A percentile compares a stretch with the other conserved stretches of the same genome.
Evolutionary conservation across 2,888 invertebrate species (phyloP).

Genomic region (Teleogryllus oceanicus): DNA sequence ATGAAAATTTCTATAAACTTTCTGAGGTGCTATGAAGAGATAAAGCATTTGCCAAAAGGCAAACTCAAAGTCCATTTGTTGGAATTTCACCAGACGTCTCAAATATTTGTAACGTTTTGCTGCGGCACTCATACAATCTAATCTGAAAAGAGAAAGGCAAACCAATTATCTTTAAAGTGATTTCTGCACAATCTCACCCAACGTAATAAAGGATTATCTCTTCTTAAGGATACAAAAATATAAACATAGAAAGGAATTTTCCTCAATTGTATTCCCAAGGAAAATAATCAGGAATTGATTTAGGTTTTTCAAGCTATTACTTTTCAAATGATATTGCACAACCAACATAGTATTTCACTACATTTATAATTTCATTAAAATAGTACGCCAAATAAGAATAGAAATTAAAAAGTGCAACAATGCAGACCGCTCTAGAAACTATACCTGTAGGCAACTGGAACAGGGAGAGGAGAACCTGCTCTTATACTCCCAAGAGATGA

Average conservation of each 20-base stretch:
- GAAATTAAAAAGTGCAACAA: not conserved
- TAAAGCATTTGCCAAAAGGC: constrained; percentile 99
- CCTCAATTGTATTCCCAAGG: not conserved
- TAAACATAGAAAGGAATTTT: not conserved
- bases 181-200: too few relatives aligned
- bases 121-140: constrained; percentile 75
- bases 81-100: constrained; percentile 78
- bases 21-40: constrained; percentile 89
- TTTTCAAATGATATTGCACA: too few relatives aligned
- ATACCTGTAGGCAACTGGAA: constrained; percentile 38
- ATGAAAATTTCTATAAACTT: constrained; percentile 95
- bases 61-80: constrained; percentile 99
- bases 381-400: not conserved
- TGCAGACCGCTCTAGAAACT: not conserved
- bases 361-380: too few relatives aligned
- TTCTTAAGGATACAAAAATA: too few relatives aligned
- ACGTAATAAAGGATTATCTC: too few relatives aligned
- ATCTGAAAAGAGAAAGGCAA: constrained; percentile 50
- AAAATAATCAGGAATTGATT: too few relatives aligned
- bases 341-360: too few relatives aligned
- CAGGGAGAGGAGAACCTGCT: constrained; percentile 37
- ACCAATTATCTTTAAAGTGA: not conserved
- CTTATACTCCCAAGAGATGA: constrained; percentile 40
- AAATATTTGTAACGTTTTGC: constrained; percentile 86
- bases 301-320: too few relatives aligned